A percentile compares a stretch with the other conserved stretches of the same genome.
These are phyloP conservation scores for Thripadectes ignobilis DNA, from an alignment of 2,797 vertebrate species.

Conservation along the genomic window DNA sequence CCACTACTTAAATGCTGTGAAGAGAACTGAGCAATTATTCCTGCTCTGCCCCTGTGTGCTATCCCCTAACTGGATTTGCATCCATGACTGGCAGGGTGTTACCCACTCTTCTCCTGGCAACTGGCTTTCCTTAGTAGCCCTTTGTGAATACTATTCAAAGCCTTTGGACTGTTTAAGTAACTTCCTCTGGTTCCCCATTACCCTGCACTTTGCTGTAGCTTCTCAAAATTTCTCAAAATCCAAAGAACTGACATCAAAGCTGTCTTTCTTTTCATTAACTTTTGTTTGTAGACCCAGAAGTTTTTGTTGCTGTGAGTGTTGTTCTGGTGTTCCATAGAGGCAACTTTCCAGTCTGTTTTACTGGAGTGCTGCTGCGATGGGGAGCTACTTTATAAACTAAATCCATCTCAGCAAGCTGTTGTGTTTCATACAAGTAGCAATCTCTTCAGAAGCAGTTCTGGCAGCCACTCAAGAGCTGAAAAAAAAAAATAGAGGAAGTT, in stretches of 20 bases:
- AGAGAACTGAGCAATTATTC: slow-evolving; percentile 51
- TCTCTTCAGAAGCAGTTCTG: not conserved
- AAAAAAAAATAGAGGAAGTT: not conserved
- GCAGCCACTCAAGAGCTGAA: not conserved
- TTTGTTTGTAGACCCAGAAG: not conserved
- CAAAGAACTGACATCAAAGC: not conserved
- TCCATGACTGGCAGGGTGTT: slow-evolving; percentile 38
- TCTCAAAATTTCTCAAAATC: slow-evolving; percentile 41
- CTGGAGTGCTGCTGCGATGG: not conserved
- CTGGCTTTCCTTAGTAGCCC: slow-evolving; percentile 41
- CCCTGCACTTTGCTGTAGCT: not conserved
- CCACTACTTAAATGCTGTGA: slow-evolving; percentile 38
- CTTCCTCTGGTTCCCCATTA: slow-evolving; percentile 36
- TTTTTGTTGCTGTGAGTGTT: not conserved
- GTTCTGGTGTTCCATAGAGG: not conserved
- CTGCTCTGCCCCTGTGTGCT: not conserved
- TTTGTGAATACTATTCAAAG: slow-evolving; percentile 48
- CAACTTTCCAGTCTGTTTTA: not conserved
- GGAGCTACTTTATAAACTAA: not conserved
- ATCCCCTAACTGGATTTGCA: slow-evolving; percentile 63
- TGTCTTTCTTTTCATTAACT: not conserved
- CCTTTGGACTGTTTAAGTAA: slow-evolving; percentile 52
- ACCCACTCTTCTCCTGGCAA: slow-evolving; percentile 31
- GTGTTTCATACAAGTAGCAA: not conserved
- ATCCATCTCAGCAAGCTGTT: not conserved